Conservation (phyloP, 64 coral and sea anemone genomes). For the Dendronephthya gigantea region DNA sequence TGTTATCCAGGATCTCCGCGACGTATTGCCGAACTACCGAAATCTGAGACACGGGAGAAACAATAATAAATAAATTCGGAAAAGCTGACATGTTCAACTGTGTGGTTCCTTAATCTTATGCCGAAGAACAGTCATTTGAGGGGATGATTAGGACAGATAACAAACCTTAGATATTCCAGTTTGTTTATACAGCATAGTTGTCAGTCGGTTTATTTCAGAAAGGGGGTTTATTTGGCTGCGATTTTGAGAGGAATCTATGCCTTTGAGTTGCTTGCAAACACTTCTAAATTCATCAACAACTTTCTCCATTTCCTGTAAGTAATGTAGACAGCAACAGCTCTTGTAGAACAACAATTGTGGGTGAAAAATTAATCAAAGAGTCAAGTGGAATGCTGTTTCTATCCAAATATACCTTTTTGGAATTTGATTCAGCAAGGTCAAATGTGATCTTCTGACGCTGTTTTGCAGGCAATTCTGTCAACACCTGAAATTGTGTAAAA, state of each 20-base stretch:
- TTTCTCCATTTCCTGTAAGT: neutral
- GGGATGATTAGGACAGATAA: neutral
- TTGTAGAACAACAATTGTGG: neutral
- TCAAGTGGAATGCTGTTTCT: no score
- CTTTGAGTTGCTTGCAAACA: constrained; percentile 30
- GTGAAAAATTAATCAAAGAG: no score
- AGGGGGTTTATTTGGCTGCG: constrained; percentile 19
- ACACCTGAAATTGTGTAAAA: constrained; percentile 30
- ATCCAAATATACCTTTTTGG: constrained; percentile 51
- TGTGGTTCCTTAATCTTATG: neutral
- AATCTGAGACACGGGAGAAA: constrained; percentile 39
- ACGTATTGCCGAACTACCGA: constrained; percentile 72
- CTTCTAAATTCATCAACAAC: neutral
- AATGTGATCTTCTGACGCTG: constrained; percentile 86
- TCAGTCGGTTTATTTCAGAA: constrained; percentile 60
- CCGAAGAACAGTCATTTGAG: neutral
- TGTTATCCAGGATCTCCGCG: constrained; percentile 63
- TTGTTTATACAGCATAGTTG: constrained; percentile 54
- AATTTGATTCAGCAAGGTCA: constrained; percentile 67
- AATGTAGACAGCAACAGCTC: neutral
- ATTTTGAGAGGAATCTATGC: neutral
- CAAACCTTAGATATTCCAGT: constrained; percentile 89
- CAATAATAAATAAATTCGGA: neutral
- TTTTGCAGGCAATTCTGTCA: constrained; percentile 82
- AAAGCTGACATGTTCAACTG: neutral